Evolutionary conservation across 1,140 invertebrate species (phyloP), one percentile per base, ranked within the genome.

Genomic region (Macrotrachela quadricornifera): DNA sequence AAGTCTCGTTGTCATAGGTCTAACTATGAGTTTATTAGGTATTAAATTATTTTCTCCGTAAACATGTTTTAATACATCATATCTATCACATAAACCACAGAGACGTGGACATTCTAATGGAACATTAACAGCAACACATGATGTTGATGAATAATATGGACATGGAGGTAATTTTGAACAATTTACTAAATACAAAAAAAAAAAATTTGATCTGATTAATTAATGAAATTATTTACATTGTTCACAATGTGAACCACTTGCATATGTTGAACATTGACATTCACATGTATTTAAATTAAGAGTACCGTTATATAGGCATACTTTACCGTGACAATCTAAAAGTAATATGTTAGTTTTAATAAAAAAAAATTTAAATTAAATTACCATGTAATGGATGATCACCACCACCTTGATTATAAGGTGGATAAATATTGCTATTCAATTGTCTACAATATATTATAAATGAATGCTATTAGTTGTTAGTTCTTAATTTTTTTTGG

Each of bases 101-200:
- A 63, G 63, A 58, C 60, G 57, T 9, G 63, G 63, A 46, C 63
- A 64, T 47, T 62, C 55, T 38, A 57, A 56, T 1, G 61, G 61
- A 8, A 64, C 61, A 41, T 64, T 63, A 39, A 42, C 49, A 30
- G 55, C 54, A 64, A 16, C 21, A 55, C 6, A 41, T 30, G 56
- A 61, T 62, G 53, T 60, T 55, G 11, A 46, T 52, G 2, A 49
- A 6, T 3, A 13, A 56, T 46, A 0, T 60, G 58, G 55, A 61
- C 62, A 15, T 60, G 56, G 51, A 57, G 60, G 1, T 54, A 56
- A 53, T 64, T 60, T 14, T 56, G 54, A 6, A 49, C 52, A 18
- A 48, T 46, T 18, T 18, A 8, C 10, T 15, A 15, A 17, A 37
- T 1, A 12, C 0, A 12, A 13, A 46, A 45, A 12, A 13, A 46